Percentiles rank a stretch among this genome's conserved stretches.
These are phyloP conservation scores for Caerostris darwini DNA, from an alignment of 1,140 invertebrate genomes.

Conservation along the genomic window DNA sequence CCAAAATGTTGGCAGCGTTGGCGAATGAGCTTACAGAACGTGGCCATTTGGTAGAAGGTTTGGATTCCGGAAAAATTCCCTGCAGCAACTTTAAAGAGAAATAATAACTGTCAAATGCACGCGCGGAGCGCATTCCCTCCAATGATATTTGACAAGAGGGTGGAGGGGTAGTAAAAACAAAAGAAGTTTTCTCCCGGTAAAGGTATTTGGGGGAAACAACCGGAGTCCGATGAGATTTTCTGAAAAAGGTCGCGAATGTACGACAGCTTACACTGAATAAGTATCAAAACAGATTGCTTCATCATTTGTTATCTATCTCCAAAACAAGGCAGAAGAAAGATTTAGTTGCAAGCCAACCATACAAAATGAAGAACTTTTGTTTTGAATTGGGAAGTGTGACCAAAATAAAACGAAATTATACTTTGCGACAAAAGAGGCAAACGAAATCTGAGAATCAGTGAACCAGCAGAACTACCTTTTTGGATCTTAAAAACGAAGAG, in stretches of 20 bases:
- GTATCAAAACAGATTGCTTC: constrained; percentile 30
- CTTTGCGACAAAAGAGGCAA: neutral
- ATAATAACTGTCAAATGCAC: constrained; percentile 53
- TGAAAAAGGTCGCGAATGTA: neutral
- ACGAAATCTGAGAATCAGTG: constrained; percentile 25
- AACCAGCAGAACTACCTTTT: neutral
- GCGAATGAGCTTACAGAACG: constrained; percentile 40
- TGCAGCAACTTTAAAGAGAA: constrained; percentile 28
- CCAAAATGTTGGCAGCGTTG: constrained; percentile 20
- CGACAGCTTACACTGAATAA: neutral
- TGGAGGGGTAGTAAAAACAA: neutral
- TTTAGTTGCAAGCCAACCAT: neutral
- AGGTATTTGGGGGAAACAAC: constrained; percentile 15
- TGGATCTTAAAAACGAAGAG: constrained; percentile 12
- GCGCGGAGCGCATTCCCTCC: constrained; percentile 4
- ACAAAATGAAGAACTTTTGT: neutral
- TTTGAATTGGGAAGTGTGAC: neutral
- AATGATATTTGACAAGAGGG: constrained; percentile 39
- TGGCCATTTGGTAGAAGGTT: constrained; percentile 22
- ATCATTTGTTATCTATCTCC: neutral
- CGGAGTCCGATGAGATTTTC: constrained; percentile 21
- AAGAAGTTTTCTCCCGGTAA: neutral
- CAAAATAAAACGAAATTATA: constrained; percentile 22
- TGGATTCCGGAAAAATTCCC: constrained; percentile 1
- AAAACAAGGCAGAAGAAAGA: constrained; percentile 12